Evolutionary conservation across 2,888 invertebrate genomes (phyloP).

Genomic region (Griposia aprilina): DNA sequence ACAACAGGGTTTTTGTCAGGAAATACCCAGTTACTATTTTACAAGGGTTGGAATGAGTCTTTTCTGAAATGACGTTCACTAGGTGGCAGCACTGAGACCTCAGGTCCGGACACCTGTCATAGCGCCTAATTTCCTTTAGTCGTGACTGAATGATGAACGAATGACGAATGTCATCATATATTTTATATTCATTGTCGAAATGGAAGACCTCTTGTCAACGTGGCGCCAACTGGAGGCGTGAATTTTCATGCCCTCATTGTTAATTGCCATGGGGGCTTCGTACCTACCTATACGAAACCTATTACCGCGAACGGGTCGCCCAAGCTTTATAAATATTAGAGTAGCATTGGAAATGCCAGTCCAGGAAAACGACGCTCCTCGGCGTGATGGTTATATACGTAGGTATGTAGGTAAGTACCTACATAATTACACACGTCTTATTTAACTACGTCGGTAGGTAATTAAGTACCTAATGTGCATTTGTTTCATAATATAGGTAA

Average conservation of each 20-base stretch:
- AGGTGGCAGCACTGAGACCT: too few species aligned
- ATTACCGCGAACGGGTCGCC: neutral
- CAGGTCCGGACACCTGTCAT: too few species aligned
- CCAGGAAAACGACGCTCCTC: neutral
- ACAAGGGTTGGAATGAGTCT: slow-evolving; percentile 3
- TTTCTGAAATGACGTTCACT: too few species aligned
- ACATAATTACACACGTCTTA: neutral
- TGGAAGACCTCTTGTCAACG: too few species aligned
- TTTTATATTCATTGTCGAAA: too few species aligned
- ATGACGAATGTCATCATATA: too few species aligned
- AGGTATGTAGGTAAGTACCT: too few species aligned
- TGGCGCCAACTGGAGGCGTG: too few species aligned
- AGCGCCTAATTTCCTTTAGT: too few species aligned
- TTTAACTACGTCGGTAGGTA: neutral
- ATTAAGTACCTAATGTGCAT: neutral
- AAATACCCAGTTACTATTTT: slow-evolving; percentile 11
- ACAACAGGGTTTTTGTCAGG: neutral
- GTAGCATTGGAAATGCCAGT: slow-evolving; percentile 2
- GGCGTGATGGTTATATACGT: neutral
- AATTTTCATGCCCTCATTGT: neutral
- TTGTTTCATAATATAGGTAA: neutral
- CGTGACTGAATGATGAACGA: too few species aligned
- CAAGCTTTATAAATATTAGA: slow-evolving; percentile 35
- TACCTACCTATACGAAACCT: neutral
- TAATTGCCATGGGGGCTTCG: slow-evolving; percentile 4